These are phyloP conservation scores for Drosophila ironensis DNA, from an alignment of 1,140 invertebrate species.

Conservation along the genomic window DNA sequence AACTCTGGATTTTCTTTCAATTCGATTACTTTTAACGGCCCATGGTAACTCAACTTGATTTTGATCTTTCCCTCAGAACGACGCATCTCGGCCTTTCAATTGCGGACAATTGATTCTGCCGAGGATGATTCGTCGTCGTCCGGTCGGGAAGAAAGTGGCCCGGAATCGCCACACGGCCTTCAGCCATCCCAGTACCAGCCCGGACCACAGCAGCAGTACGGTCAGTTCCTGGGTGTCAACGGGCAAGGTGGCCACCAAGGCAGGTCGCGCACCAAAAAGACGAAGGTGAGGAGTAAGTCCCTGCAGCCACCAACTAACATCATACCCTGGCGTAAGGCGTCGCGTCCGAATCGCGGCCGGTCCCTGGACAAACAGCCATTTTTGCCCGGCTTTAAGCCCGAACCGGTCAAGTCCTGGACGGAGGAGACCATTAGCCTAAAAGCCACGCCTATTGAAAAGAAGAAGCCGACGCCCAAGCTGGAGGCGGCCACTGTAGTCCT, in stretches of 20 bases:
- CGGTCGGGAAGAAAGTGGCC: constrained; percentile 75
- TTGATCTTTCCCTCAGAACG: constrained; percentile 63
- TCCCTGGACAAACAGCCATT: constrained; percentile 74
- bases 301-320: constrained; percentile 73
- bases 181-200: constrained; percentile 54
- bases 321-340: constrained; percentile 77
- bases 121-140: constrained; percentile 81
- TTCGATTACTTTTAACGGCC: background rate
- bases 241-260: constrained; percentile 66
- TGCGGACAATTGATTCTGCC: constrained; percentile 77
- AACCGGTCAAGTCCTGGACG: constrained; percentile 83
- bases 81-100: constrained; percentile 81
- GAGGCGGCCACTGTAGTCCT: constrained; percentile 78
- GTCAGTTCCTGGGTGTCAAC: constrained; percentile 68
- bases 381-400: constrained; percentile 71
- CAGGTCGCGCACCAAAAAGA: constrained; percentile 64
- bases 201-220: constrained; percentile 57
- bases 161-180: constrained; percentile 60
- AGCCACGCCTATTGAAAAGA: constrained; percentile 81
- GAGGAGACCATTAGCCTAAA: constrained; percentile 85
- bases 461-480: constrained; percentile 75
- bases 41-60: constrained; percentile 18
- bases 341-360: constrained; percentile 71
- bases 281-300: constrained; percentile 70
- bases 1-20: constrained; percentile 24